Base-by-base conservation (phyloP, 1,140 invertebrate genomes). In the Dinoponera quadriceps region DNA sequence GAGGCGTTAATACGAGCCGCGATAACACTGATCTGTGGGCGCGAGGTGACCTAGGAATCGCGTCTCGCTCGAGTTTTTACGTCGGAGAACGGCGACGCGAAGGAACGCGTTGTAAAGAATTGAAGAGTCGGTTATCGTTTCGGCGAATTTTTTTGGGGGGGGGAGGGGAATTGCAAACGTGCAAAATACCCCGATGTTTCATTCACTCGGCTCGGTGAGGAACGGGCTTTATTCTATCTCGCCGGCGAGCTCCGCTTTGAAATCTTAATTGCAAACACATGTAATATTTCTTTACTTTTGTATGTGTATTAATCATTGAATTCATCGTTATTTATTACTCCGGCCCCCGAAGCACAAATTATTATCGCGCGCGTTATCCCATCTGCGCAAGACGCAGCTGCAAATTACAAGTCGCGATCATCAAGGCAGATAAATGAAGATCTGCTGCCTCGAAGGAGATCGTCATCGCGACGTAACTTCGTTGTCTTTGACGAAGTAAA, bases 401-500 rank as follows among this genome's bases (percentile, higher is more conserved):
- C 38, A 71, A 77, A 80, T 80, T 80, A 29, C 75, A 69, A 80
- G 22, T 29, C 14, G 75, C 51, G 75, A 80, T 80, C 54, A 20
- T 44, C 7, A 27, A 20, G 7, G 75, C 29, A 80, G 75, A 80
- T 80, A 80, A 80, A 80, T 71, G 65, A 80, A 54, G 75, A 69
- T 69, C 65, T 57, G 75, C n/a, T 69, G 49, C 33, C 29, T 68
- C 63, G 16, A 80, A 80, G 51, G 33, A 57, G 75, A 80, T 80
- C 75, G 75, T 71, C 75, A 80, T 80, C 65, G 59, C 73, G 65
- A 80, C 75, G 65, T 48, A 48, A 80, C 49, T 25, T 69, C 65
- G 75, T 80, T 80, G 75, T 80, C 75, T 80, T 80, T 80, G 75
- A 80, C 62, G 65, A 69, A 71, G 75, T 71, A 69, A 80, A 77